Evolutionary conservation across 2,888 invertebrate genomes (phyloP).

Genomic region (Drosophila kuntzei): DNA sequence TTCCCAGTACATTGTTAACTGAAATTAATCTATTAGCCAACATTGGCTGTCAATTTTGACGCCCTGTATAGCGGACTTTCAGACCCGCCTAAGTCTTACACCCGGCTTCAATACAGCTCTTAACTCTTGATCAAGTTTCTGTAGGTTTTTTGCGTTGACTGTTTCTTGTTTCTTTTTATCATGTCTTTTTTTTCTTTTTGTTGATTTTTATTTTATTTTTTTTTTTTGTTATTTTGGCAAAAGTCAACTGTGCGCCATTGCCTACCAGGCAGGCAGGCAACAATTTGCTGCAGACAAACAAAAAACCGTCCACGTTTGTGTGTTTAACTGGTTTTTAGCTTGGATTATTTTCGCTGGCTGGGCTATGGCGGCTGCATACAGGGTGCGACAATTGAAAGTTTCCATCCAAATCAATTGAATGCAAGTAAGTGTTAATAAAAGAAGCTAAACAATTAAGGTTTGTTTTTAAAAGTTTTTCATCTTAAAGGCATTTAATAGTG

Average conservation of each 20-base stretch:
- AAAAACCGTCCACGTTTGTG: constrained; percentile 65
- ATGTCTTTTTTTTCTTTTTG: constrained; percentile 26
- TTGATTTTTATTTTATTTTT: constrained; percentile 12
- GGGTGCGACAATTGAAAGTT: constrained; percentile 26
- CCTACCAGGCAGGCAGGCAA: constrained; percentile 52
- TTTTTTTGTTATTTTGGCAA: constrained; percentile 63
- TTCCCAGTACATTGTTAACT: neutral
- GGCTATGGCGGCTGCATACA: constrained; percentile 41
- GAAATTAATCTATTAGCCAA: constrained; percentile 32
- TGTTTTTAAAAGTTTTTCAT: neutral
- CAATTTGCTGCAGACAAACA: constrained; percentile 63
- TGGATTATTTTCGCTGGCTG: constrained; percentile 32
- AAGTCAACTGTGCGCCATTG: constrained; percentile 62
- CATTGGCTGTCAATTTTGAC: constrained; percentile 30
- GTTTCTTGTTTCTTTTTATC: constrained; percentile 40
- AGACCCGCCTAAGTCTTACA: constrained; percentile 54
- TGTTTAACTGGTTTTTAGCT: constrained; percentile 73
- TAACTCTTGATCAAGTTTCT: constrained; percentile 74
- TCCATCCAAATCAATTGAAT: too few relatives aligned
- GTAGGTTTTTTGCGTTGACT: constrained; percentile 59
- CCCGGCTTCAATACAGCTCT: constrained; percentile 43
- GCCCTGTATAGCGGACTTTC: constrained; percentile 53
- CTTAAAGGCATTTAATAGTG: neutral
- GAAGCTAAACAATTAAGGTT: neutral
- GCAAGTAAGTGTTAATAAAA: neutral